phyloP scores from a whole-genome alignment of 2,797 vertebrate species.

The Pseudochromis fuscus region DNA sequence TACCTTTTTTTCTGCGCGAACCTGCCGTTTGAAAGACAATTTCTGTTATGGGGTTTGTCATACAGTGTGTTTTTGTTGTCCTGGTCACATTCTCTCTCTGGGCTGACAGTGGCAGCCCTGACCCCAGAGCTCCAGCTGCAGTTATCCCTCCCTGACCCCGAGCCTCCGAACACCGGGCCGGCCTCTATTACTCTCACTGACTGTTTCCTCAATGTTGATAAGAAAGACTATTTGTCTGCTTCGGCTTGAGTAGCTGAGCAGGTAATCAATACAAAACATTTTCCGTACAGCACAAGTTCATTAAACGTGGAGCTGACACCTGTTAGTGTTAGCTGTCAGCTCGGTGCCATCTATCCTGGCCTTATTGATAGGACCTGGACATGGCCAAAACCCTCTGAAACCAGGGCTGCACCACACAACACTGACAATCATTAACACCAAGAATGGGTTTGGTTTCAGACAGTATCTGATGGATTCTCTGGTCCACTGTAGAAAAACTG shows the following conservation, averaged over 20 bases:
- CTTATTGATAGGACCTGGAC: constrained; percentile 66
- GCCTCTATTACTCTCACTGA: constrained; percentile 71
- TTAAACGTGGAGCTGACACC: constrained; percentile 81
- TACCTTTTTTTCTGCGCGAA: constrained; percentile 34
- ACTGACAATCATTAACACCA: constrained; percentile 17
- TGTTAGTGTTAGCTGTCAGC: constrained; percentile 79
- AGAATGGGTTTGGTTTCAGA: constrained; percentile 8
- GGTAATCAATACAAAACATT: constrained; percentile 85
- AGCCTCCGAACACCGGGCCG: constrained; percentile 29
- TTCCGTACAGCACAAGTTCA: constrained; percentile 82
- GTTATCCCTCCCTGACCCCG: constrained; percentile 48
- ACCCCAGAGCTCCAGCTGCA: constrained; percentile 41
- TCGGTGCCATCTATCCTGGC: constrained; percentile 66
- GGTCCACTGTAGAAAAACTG: not conserved
- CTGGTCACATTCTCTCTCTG: constrained; percentile 35
- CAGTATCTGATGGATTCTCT: not conserved
- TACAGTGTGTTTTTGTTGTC: constrained; percentile 12
- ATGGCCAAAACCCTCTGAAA: constrained; percentile 38
- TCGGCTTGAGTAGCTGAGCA: constrained; percentile 74
- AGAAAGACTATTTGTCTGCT: constrained; percentile 81
- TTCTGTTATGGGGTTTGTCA: constrained; percentile 38
- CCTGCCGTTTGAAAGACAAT: constrained; percentile 41
- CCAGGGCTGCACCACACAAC: constrained; percentile 15
- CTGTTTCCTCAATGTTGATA: constrained; percentile 77
- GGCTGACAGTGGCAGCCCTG: constrained; percentile 24